A percentile compares a stretch with the other conserved stretches of the same genome.
Conservation (phyloP, 1,140 invertebrate species). For the Mamestra configurata region DNA sequence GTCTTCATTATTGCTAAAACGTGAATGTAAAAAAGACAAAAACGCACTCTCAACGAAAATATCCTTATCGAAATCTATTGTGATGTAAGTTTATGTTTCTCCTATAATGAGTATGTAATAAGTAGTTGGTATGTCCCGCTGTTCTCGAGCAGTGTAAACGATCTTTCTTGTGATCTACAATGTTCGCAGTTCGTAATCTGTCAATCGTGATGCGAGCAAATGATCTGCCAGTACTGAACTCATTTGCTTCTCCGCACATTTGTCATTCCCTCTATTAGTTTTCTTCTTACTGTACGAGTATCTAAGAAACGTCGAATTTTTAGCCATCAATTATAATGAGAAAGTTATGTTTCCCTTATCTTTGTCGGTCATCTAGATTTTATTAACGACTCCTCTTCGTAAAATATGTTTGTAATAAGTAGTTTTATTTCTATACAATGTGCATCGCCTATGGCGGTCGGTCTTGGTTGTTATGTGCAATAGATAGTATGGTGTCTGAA, state of each 20-base stretch:
- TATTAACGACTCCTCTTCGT: conserved; percentile 39
- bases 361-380: conserved; percentile 42
- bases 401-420: conserved; percentile 46
- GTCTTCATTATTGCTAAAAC: conserved; percentile 2
- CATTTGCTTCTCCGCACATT: conserved; percentile 28
- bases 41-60: background rate
- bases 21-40: conserved; percentile 26
- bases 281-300: background rate
- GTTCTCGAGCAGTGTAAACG: background rate
- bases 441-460: conserved; percentile 32
- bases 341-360: conserved; percentile 46
- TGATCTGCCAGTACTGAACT: conserved; percentile 37
- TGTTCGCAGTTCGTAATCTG: conserved; percentile 37
- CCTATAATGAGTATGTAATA: conserved; percentile 1
- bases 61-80: conserved; percentile 5
- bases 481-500: conserved; percentile 5
- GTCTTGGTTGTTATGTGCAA: conserved; percentile 23
- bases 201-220: conserved; percentile 38
- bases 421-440: conserved; percentile 28
- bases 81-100: background rate
- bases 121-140: background rate
- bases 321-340: conserved; percentile 48
- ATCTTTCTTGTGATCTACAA: background rate
- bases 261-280: conserved; percentile 41
- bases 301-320: conserved; percentile 28